Conservation (phyloP, 2,888 invertebrate genomes). For the Platynereis dumerilii region DNA sequence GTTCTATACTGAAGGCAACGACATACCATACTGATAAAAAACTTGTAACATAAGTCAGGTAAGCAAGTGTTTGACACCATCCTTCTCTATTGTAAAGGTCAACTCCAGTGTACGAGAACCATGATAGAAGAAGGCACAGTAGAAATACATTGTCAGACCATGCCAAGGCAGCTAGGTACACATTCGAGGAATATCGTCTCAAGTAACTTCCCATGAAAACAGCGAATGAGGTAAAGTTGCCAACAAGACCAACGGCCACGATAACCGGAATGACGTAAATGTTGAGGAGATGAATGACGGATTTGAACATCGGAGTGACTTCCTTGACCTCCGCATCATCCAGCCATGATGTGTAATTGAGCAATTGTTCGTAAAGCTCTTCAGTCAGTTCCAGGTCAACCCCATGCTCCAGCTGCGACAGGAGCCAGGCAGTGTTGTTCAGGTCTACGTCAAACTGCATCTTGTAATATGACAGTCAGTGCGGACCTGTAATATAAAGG, state of each 20-base stretch:
- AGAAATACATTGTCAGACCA: constrained; percentile 32
- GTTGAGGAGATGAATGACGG: constrained; percentile 17
- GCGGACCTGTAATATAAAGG: too few relatives aligned
- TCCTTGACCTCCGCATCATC: background rate
- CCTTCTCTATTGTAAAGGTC: constrained; percentile 21
- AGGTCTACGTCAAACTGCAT: too few relatives aligned
- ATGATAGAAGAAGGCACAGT: constrained; percentile 20
- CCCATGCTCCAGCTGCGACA: too few relatives aligned
- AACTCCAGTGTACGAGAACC: constrained; percentile 22
- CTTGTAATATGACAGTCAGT: too few relatives aligned
- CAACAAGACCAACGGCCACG: constrained; percentile 74
- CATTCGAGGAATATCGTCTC: constrained; percentile 73
- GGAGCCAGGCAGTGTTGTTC: too few relatives aligned
- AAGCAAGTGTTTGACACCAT: constrained; percentile 28
- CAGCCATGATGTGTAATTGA: too few relatives aligned
- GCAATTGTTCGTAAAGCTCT: too few relatives aligned
- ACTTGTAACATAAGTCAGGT: constrained; percentile 28
- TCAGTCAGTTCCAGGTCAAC: too few relatives aligned
- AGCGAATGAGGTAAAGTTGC: constrained; percentile 76
- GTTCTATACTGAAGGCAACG: constrained; percentile 32
- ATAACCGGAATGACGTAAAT: constrained; percentile 75
- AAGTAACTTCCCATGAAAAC: constrained; percentile 79
- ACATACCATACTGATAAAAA: constrained; percentile 36
- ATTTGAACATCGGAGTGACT: background rate
- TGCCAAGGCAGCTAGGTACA: constrained; percentile 34